Base-by-base conservation (phyloP, 2,888 invertebrate species). In the Dryobotodes eremita region DNA sequence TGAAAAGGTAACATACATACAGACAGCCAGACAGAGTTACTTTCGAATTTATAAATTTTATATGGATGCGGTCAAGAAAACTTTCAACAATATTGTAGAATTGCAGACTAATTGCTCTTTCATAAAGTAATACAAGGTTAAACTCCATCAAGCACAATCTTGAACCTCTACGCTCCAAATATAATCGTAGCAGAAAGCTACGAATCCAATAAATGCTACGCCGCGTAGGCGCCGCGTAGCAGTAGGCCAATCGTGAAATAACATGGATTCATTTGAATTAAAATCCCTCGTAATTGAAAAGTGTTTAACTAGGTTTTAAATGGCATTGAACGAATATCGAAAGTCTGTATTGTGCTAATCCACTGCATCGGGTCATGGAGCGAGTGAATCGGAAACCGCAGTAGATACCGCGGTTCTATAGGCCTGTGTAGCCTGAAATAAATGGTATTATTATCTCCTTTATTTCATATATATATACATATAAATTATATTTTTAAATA, bases 141-240 rank as follows among this genome's bases (percentile, higher is more conserved):
- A 80, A 46, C 36, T 59, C 23, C 13, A 75, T 46, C 46, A 65
- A 71, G 15, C 31, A 23, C 11, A 71, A 50, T 71, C 42, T 72
- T 66, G 57, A 57, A 8, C 57, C 73, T 31, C 48, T 73, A 53
- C 66, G 26, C 20, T 61, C 15, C 3, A 66, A 72, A 71, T 70
- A 15, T 48, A 69, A 64, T 71, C 62, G 80, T 83, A 80, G 71
- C 80, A n/a, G 42, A 42, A n/a, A 55, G 80, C 83, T 80, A 83
- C 75, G 83, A 79, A 74, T 68, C 13, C 31, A 78, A 77, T 70
- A 69, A 68, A 31, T 50, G 71, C 83, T 83, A 83, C 83, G 83
- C 48, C 68, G 46, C 81, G 82, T 77, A 82, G 81, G 71, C 61
- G 61, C 10, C 23, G 31, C 79, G 79, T 76, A 80, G 80, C 75